Evolutionary conservation across 2,797 vertebrate genomes (phyloP).

Genomic region (Simalia tracyae): DNA sequence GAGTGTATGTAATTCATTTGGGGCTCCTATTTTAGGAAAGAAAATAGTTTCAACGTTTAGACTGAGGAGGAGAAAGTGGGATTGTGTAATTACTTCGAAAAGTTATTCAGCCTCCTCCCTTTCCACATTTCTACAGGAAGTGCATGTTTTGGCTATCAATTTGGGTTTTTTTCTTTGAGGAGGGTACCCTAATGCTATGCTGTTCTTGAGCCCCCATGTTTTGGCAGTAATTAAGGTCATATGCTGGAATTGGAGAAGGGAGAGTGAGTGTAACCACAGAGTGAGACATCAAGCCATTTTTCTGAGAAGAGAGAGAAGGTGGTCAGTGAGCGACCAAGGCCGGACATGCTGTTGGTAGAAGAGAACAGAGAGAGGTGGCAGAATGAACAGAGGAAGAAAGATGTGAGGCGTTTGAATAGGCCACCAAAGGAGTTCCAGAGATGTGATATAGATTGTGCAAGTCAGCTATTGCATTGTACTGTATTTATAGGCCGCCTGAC

Average conservation of each 20-base stretch:
- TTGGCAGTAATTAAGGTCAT: not conserved
- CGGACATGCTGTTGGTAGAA: not conserved
- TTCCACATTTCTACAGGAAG: not conserved
- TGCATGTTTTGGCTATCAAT: constrained; percentile 1
- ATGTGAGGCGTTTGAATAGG: not conserved
- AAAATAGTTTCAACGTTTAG: not conserved
- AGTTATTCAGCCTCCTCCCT: not conserved
- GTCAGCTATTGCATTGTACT: not conserved
- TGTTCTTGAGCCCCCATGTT: not conserved
- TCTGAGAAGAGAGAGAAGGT: not conserved
- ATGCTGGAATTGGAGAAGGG: not conserved
- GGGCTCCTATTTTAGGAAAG: not conserved
- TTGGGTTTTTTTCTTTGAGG: not conserved
- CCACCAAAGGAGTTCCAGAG: not conserved
- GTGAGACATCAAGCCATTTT: not conserved
- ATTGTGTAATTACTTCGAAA: not conserved
- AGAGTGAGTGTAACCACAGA: not conserved
- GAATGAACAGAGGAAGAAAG: not conserved
- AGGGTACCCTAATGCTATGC: not conserved
- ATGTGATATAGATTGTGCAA: not conserved
- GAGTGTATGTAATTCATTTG: not conserved
- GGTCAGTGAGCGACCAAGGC: not conserved
- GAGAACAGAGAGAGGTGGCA: not conserved
- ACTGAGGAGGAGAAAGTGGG: not conserved
- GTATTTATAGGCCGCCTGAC: not conserved